Conservation (phyloP, 1,140 invertebrate species). For the Galleria mellonella region DNA sequence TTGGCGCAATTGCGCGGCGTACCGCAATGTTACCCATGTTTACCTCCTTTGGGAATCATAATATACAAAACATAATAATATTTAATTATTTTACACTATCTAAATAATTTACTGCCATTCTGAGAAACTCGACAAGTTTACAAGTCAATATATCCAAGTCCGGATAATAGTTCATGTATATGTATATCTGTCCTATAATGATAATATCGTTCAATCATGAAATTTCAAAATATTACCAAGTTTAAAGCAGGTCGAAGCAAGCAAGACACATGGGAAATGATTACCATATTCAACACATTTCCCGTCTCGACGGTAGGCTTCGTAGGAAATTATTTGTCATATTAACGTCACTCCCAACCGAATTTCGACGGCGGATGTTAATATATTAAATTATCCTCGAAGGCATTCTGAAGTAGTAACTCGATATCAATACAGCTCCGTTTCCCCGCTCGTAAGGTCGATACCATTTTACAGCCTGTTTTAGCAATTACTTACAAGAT, state of each 20-base stretch:
- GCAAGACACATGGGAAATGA: constrained; percentile 44
- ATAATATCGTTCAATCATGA: constrained; percentile 11
- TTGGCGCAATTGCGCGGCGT: too few species aligned
- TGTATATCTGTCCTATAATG: too few species aligned
- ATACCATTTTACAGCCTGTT: too few species aligned
- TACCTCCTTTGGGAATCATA: too few species aligned
- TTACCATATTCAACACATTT: constrained; percentile 65
- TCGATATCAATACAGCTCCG: constrained; percentile 27
- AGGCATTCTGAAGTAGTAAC: constrained; percentile 32
- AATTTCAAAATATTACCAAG: constrained; percentile 48
- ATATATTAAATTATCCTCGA: constrained; percentile 51
- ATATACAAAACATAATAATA: too few species aligned
- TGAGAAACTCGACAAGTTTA: too few species aligned
- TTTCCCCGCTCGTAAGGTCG: background rate
- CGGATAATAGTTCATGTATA: too few species aligned
- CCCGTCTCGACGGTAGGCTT: constrained; percentile 43
- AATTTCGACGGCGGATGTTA: constrained; percentile 50
- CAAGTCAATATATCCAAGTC: too few species aligned
- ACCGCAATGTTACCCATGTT: too few species aligned
- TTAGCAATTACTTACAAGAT: too few species aligned
- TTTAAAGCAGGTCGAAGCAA: constrained; percentile 33
- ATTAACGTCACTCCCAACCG: constrained; percentile 54
- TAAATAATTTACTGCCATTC: too few species aligned
- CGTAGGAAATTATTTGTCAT: constrained; percentile 62
- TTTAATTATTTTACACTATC: too few species aligned